These are phyloP conservation scores for Sciurus carolinensis DNA, from an alignment of 2,797 vertebrate species.

Conservation along the genomic window DNA sequence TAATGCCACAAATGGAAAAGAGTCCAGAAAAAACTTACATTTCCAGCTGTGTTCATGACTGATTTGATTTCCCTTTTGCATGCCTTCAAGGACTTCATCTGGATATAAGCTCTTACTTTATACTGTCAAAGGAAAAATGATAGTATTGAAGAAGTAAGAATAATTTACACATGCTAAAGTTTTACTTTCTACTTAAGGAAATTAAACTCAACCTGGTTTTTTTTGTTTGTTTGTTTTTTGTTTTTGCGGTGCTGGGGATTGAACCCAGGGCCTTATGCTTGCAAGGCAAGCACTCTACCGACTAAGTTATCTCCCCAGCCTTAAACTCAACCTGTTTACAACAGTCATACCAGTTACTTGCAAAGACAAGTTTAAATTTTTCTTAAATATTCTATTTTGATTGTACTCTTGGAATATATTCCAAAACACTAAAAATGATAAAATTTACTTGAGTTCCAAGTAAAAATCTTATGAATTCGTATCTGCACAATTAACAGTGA, in stretches of 20 bases:
- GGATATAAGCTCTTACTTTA: constrained; percentile 98
- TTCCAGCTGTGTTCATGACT: constrained; percentile 99
- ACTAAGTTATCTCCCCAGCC: neutral
- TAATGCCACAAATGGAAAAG: neutral
- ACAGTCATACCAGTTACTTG: neutral
- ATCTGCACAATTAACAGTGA: neutral
- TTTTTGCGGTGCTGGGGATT: no score
- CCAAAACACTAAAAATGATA: constrained; percentile 14
- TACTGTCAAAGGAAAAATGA: constrained; percentile 90
- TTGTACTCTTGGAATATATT: neutral
- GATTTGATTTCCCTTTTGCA: constrained; percentile 99
- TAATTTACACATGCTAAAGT: neutral
- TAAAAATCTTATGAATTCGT: constrained; percentile 10
- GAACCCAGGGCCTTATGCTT: no score
- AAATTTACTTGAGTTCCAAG: constrained; percentile 23
- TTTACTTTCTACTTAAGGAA: constrained; percentile 30
- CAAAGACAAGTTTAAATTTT: constrained; percentile 50
- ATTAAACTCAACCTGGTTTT: neutral
- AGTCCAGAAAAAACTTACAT: constrained; percentile 92
- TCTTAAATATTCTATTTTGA: constrained; percentile 47
- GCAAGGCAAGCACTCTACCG: no score
- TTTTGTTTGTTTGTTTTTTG: no score
- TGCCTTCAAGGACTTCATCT: constrained; percentile 99
- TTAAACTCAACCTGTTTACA: neutral
- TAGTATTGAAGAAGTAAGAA: neutral